These are phyloP conservation scores for Pterostichus madidus DNA, from an alignment of 2,888 invertebrate genomes.

Conservation along the genomic window DNA sequence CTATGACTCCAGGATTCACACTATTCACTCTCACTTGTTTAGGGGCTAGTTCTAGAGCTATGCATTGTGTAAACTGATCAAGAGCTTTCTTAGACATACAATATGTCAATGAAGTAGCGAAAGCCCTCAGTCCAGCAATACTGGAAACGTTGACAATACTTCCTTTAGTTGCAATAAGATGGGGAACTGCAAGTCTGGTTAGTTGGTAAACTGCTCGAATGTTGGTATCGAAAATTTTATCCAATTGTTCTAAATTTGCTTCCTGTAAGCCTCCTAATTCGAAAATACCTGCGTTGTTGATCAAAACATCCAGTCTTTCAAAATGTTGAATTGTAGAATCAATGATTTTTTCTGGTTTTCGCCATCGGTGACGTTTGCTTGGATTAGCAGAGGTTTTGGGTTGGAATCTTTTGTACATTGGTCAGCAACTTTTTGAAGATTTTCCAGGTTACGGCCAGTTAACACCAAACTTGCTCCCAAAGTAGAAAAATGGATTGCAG, in stretches of 20 bases:
- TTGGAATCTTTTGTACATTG: constrained; percentile 78
- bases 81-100: constrained; percentile 78
- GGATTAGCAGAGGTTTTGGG: constrained; percentile 80
- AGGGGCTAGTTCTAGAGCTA: constrained; percentile 77
- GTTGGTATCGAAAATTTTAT: constrained; percentile 93
- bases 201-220: constrained; percentile 90
- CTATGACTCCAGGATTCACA: constrained; percentile 81
- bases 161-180: constrained; percentile 90
- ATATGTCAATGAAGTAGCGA: background rate
- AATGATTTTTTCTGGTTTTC: constrained; percentile 87
- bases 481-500: constrained; percentile 85
- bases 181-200: constrained; percentile 92
- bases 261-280: constrained; percentile 91
- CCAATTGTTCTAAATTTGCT: constrained; percentile 91
- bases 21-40: constrained; percentile 78
- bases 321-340: constrained; percentile 86
- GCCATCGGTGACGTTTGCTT: constrained; percentile 86
- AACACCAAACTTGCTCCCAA: constrained; percentile 87
- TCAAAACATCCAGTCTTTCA: constrained; percentile 88
- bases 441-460: constrained; percentile 85
- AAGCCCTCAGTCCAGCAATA: constrained; percentile 78
- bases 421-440: constrained; percentile 82
- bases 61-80: constrained; percentile 81
- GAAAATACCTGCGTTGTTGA: constrained; percentile 94
- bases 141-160: constrained; percentile 73